Evolutionary conservation across 1,140 invertebrate genomes (phyloP), one percentile per base, ranked within the genome.

Genomic region (Rhagoletis pomonella): DNA sequence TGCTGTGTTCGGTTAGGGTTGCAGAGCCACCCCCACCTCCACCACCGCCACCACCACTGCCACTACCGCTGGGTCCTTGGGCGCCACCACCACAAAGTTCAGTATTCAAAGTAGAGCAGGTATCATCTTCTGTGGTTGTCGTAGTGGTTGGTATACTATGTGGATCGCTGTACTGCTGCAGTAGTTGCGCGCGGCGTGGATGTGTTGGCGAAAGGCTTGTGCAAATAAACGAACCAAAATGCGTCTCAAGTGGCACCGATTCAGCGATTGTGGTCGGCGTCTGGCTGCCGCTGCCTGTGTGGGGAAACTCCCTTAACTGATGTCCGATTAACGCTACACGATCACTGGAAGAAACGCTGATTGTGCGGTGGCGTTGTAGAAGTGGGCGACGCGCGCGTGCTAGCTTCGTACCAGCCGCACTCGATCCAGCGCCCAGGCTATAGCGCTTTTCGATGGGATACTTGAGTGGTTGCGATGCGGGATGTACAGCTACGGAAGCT

Each of bases 81-180:
- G n/a, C 67, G 2, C 73, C 77, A 17, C 59, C 29, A n/a, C 77
- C 89, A 39, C 89, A 91, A 2, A 91, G 89, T 86, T 92, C 91
- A 0, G 90, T 92, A 69, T 92, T 92, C 4, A 92, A 88, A 3
- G 91, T 92, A 73, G 91, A 91, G 87, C 91, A 92, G 50, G 91
- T 92, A 64, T 92, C 91, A 39, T 92, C 91, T 86, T 91, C 90
- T 3, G 91, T 88, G 4, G 88, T 91, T 73, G 90, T 92, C 69
- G 91, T 92, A n/a, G 90, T 92, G 42, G 91, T 90, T 87, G 90
- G 89, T 73, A 88, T 60, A 60, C 90, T 92, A 73, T 92, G 91
- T n/a, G 91, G 91, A 91, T 92, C 91, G 62, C 91, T 92, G 86
- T 90, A 89, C 87, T 92, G 91, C 55, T 92, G 91, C 86, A 92